Evolutionary conservation across 2,113 vertebrate species (phyloP).

Genomic region (Jacana jacana): DNA sequence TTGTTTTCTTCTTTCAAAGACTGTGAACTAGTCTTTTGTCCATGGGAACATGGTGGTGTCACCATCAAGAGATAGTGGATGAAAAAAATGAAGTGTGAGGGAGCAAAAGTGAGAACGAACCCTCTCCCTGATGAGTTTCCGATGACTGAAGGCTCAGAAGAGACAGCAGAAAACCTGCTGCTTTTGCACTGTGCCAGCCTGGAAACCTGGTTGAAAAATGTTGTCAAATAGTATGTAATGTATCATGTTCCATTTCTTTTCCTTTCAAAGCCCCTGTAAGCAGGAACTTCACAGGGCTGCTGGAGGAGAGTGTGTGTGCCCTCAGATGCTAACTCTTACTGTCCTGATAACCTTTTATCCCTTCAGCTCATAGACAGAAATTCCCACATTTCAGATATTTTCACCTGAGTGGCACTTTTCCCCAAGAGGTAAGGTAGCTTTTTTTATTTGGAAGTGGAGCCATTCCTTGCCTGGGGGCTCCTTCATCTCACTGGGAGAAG

Average conservation of each 20-base stretch:
- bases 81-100: neutral
- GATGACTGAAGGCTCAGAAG: neutral
- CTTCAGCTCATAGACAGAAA: neutral
- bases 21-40: neutral
- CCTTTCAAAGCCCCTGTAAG: neutral
- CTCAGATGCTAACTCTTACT: neutral
- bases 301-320: neutral
- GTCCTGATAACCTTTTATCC: neutral
- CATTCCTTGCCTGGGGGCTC: neutral
- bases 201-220: neutral
- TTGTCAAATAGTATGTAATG: neutral
- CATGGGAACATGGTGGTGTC: neutral
- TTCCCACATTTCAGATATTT: neutral
- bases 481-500: neutral
- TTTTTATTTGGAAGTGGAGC: neutral
- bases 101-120: neutral
- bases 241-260: neutral
- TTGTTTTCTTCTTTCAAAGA: conserved; percentile 53
- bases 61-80: neutral
- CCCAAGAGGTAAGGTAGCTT: neutral
- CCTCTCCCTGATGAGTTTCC: neutral
- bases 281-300: neutral
- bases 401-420: neutral
- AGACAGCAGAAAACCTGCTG: neutral
- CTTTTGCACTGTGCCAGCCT: neutral